Conservation (phyloP, 2,113 vertebrate species). For the Corydoras sp. region DNA sequence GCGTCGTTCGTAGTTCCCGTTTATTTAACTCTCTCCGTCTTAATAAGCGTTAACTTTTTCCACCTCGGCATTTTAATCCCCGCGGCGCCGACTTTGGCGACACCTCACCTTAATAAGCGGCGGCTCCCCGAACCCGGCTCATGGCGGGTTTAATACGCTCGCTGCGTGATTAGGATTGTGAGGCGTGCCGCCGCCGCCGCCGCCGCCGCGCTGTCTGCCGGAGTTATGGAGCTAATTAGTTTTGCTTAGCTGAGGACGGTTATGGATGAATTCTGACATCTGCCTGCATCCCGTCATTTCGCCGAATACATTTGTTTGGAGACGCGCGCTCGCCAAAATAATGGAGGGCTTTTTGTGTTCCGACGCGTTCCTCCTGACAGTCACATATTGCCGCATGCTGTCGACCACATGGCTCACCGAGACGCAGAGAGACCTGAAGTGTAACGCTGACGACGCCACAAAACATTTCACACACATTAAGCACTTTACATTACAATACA, state of each 20-base stretch:
- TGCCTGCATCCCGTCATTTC: conserved; percentile 56
- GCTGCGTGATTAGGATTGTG: conserved; percentile 8
- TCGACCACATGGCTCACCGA: conserved; percentile 4
- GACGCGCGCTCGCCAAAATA: conserved; percentile 52
- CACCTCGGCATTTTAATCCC: too few species aligned
- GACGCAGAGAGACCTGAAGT: background rate
- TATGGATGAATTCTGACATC: conserved; percentile 62
- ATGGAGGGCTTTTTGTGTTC: conserved; percentile 2
- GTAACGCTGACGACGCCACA: conserved; percentile 1
- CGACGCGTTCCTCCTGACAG: background rate
- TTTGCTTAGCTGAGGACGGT: conserved; percentile 55
- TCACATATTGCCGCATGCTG: background rate
- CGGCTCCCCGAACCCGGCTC: too few species aligned
- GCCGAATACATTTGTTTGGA: conserved; percentile 53
- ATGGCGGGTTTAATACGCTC: too few species aligned
- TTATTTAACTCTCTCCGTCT: too few species aligned
- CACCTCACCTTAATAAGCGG: too few species aligned
- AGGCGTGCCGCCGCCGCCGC: conserved; percentile 21
- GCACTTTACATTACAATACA: background rate
- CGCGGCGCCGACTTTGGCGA: too few species aligned
- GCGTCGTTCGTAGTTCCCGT: too few species aligned
- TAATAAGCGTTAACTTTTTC: too few species aligned
- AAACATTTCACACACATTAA: background rate
- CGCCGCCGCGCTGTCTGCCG: conserved; percentile 32
- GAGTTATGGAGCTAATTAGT: conserved; percentile 57